Base-by-base conservation (phyloP, 2,888 invertebrate genomes). In the Perdita meconis region DNA sequence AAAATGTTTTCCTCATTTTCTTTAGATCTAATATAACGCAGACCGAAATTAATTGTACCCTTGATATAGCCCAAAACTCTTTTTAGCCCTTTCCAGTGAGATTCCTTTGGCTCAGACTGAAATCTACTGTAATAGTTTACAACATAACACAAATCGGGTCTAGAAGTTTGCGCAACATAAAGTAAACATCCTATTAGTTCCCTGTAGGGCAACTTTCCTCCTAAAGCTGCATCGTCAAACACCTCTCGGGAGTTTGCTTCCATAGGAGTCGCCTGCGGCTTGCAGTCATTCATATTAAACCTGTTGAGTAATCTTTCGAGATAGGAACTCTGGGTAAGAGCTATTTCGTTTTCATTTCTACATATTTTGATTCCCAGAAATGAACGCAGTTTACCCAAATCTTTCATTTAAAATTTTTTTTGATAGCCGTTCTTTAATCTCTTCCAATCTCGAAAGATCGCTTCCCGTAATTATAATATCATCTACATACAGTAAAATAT, bases 101-200 rank as follows among this genome's bases (percentile, higher is more conserved):
- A 22, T 24, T 24, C 24, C 13, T 50, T 50, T 5, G 50, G 22
- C n/a, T 42, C 12, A 8, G 24, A 36, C 5, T 55, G 44, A 42
- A 42, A 55, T 12, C 30, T 16, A n/a, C 65, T 65, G 4, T 6
- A 53, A 40, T 51, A 64, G 1, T 64, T 53, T 0, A 40, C 12
- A 1, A 19, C 3, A 5, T n/a, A 12, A 24, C 51, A 30, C 0
- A 65, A 13, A 26, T 65, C 42, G 0, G 42, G 13, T 26, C 55
- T 4, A 10, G 40, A 40, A 1, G 13, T n/a, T 0, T 34, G 19
- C 40, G 50, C 55, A 6, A 55, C 13, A n/a, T 40, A 65, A 22
- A 65, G 51, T 2, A 55, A n/a, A 8, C 42, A 65, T 0, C 42
- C 64, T 1, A 65, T 6, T 1, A 65, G 3, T 5, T 65, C 30